Evolutionary conservation across 2,888 invertebrate species (phyloP), one percentile per base, ranked within the genome.

Genomic region (Drosophila ustulata): DNA sequence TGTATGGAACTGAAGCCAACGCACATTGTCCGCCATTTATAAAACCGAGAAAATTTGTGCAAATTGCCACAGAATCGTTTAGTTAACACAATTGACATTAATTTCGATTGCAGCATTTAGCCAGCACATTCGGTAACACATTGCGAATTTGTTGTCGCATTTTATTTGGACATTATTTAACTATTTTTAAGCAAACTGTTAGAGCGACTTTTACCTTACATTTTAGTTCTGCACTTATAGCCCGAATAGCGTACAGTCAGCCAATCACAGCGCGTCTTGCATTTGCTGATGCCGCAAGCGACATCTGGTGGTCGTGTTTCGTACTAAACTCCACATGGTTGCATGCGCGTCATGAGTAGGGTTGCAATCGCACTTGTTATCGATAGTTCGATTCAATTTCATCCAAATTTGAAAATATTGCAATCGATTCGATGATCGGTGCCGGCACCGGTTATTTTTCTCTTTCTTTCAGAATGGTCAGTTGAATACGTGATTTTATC

Each of bases 1-100:
- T 69, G 69, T 67, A 72, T 56, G 57, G 53, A 68, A 62, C 67
- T 78, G 66, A 86, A 86, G 84, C 86, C 86, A 86, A 86, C 88
- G 87, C 86, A 86, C 86, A 88, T 86, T 87, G 86, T 84, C 86
- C 86, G 86, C 86, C 86, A 86, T 86, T 86, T 88, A 88, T 78
- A 81, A 82, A 74, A 63, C 59, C 37, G 74, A 72, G 74, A 85
- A 85, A 86, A 82, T 72, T 75, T 79, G 43, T 32, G 50, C 39
- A 64, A 65, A 65, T 66, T 61, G 26, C 4, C 49, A 53, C 55
- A 55, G 18, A 46, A 51, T 9, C 3, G 50, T 55, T 43, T 57
- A 26, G 23, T 53, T 69, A 50, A 39, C 58, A 74, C 58, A 59
- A 62, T 56, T 52, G 49, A 61, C 59, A 62, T 58, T 57, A 55